These are phyloP conservation scores for Mycetomoellerius zeteki DNA, from an alignment of 1,140 invertebrate species.

Conservation along the genomic window DNA sequence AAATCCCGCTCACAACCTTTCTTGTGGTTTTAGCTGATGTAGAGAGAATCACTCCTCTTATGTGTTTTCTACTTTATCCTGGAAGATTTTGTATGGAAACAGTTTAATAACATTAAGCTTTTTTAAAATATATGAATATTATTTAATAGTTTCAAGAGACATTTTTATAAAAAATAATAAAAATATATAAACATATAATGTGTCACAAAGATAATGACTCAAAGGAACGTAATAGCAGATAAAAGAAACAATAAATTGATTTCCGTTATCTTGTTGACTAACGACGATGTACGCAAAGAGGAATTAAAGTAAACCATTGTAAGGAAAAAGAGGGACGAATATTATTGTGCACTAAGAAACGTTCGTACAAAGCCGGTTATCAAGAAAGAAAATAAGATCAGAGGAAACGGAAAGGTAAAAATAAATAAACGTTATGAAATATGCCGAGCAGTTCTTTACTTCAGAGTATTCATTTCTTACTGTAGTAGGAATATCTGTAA, in stretches of 20 bases:
- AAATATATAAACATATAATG: background rate
- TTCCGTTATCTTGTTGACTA: slow-evolving; percentile 54
- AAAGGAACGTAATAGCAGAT: slow-evolving; percentile 24
- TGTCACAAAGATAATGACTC: background rate
- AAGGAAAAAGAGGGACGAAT: background rate
- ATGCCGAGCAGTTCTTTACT: background rate
- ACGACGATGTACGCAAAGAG: slow-evolving; percentile 21
- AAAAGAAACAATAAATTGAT: slow-evolving; percentile 59
- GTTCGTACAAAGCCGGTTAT: slow-evolving; percentile 20
- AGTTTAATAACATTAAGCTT: background rate
- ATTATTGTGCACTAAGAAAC: slow-evolving; percentile 24
- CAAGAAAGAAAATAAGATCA: slow-evolving; percentile 41
- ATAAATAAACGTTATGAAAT: slow-evolving; percentile 37
- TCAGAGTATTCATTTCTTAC: background rate
- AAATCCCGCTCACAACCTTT: slow-evolving; percentile 23
- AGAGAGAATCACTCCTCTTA: background rate
- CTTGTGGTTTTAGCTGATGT: slow-evolving; percentile 22
- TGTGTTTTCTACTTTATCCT: slow-evolving; percentile 16
- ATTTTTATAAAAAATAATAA: background rate
- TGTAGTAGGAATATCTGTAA: background rate
- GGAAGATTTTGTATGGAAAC: background rate
- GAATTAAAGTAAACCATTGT: slow-evolving; percentile 37
- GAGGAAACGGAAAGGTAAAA: background rate
- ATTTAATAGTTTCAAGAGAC: background rate
- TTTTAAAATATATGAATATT: background rate